Evolutionary conservation across 2,797 vertebrate species (phyloP).

Genomic region (Spinibarbus caldwelli): DNA sequence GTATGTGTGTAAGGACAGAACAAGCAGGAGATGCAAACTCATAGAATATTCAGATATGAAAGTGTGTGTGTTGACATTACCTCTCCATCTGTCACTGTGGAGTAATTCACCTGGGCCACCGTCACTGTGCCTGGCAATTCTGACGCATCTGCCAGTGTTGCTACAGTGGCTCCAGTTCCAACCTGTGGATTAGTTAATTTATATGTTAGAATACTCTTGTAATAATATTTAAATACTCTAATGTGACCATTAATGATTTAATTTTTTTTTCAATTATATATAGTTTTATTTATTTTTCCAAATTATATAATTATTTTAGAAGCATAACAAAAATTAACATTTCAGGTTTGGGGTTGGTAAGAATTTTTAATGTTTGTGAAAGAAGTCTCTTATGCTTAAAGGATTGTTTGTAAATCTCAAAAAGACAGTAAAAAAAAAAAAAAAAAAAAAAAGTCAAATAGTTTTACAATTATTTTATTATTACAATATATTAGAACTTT

Average conservation of each 20-base stretch:
- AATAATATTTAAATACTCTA: background rate
- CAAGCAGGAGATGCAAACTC: background rate
- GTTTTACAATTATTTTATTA: background rate
- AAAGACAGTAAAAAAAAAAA: no score
- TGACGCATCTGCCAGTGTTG: constrained; percentile 94
- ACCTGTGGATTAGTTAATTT: constrained; percentile 75
- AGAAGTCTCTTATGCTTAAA: background rate
- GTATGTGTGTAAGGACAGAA: background rate
- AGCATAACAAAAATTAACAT: background rate
- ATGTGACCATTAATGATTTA: background rate
- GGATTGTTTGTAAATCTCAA: background rate
- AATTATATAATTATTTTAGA: background rate
- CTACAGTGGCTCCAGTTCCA: constrained; percentile 95
- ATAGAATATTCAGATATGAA: background rate
- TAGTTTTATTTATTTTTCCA: no score
- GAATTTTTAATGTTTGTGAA: background rate
- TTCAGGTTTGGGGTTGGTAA: background rate
- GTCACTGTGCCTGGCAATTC: constrained; percentile 95
- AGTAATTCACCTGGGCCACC: constrained; percentile 96
- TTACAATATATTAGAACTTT: background rate
- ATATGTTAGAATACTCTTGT: background rate
- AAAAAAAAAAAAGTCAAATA: no score
- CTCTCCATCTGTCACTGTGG: constrained; percentile 93
- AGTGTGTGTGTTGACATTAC: constrained; percentile 68
- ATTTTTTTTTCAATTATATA: no score